phyloP scores from a whole-genome alignment of 2,797 vertebrate genomes.

The Sebastes matsubarae region DNA sequence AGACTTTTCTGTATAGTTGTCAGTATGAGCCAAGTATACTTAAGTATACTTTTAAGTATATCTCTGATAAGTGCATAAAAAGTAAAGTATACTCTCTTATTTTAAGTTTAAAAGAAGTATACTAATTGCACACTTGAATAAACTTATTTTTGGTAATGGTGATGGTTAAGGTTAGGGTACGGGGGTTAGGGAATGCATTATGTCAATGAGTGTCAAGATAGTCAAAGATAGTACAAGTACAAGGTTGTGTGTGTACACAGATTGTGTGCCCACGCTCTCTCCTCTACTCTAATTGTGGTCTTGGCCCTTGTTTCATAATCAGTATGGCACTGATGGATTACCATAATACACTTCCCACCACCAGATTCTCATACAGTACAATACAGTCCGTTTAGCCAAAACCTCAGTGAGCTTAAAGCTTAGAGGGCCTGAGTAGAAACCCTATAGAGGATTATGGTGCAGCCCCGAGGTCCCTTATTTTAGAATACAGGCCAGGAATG shows the following conservation, averaged over 20 bases:
- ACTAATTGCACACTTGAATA: too few relatives aligned
- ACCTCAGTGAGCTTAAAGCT: slow-evolving; percentile 44
- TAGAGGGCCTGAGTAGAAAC: slow-evolving; percentile 30
- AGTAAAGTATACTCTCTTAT: too few relatives aligned
- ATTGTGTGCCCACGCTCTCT: not conserved
- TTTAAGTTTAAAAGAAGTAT: too few relatives aligned
- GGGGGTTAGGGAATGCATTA: too few relatives aligned
- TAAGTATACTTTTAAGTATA: too few relatives aligned
- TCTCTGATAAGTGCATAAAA: too few relatives aligned
- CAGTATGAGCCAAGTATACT: too few relatives aligned
- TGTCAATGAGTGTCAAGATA: too few relatives aligned
- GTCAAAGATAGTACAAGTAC: too few relatives aligned
- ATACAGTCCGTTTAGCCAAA: slow-evolving; percentile 32
- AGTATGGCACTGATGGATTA: slow-evolving; percentile 41
- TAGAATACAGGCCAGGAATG: slow-evolving; percentile 53
- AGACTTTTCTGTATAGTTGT: too few relatives aligned
- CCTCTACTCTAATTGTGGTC: slow-evolving; percentile 22
- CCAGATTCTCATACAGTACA: slow-evolving; percentile 23
- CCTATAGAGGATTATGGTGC: slow-evolving; percentile 54
- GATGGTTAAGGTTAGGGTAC: too few relatives aligned
- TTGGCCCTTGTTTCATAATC: slow-evolving; percentile 20
- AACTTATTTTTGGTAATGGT: too few relatives aligned
- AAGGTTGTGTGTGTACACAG: not conserved
- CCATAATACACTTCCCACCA: slow-evolving; percentile 22
- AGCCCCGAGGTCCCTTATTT: slow-evolving; percentile 45